These are phyloP conservation scores for Diogma glabrata DNA, from an alignment of 2,888 invertebrate genomes.

Conservation along the genomic window DNA sequence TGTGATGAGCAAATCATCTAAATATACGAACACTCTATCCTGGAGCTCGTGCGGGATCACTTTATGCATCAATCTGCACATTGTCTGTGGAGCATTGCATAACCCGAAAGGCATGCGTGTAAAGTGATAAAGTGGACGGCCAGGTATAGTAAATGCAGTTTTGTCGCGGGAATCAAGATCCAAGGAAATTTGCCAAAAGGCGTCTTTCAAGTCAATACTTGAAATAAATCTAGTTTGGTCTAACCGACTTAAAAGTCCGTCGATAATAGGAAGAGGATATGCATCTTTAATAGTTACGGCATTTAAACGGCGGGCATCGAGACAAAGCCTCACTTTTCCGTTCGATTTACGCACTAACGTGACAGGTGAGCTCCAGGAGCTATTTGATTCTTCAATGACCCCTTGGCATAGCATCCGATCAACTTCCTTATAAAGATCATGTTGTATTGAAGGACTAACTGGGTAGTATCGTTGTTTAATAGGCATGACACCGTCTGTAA, in stretches of 20 bases:
- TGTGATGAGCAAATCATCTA: slow-evolving; percentile 8
- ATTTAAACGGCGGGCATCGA: slow-evolving; percentile 25
- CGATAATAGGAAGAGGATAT: slow-evolving; percentile 13
- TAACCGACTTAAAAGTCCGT: slow-evolving; percentile 22
- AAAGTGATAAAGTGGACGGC: slow-evolving; percentile 9
- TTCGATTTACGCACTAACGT: slow-evolving; percentile 21
- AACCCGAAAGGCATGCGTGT: background rate
- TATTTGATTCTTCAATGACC: slow-evolving; percentile 25
- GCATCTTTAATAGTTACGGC: slow-evolving; percentile 19
- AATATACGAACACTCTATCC: no score
- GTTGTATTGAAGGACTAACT: slow-evolving; percentile 17
- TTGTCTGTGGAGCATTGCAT: slow-evolving; percentile 10
- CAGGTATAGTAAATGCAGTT: slow-evolving; percentile 23
- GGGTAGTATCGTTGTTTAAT: no score
- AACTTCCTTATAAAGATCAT: slow-evolving; percentile 15
- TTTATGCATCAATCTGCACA: slow-evolving; percentile 20
- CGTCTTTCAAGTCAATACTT: slow-evolving; percentile 9
- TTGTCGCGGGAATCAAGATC: slow-evolving; percentile 15
- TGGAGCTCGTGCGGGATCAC: slow-evolving; percentile 15
- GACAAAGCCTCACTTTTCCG: slow-evolving; percentile 22
- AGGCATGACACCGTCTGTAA: slow-evolving; percentile 15
- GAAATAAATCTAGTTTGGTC: slow-evolving; percentile 21
- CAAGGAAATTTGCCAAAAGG: slow-evolving; percentile 15
- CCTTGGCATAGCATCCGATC: slow-evolving; percentile 20
- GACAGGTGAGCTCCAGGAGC: slow-evolving; percentile 25